A percentile compares a stretch with the other conserved stretches of the same genome.
Conservation (phyloP, 2,888 invertebrate genomes). For the Nycteola revayana region DNA sequence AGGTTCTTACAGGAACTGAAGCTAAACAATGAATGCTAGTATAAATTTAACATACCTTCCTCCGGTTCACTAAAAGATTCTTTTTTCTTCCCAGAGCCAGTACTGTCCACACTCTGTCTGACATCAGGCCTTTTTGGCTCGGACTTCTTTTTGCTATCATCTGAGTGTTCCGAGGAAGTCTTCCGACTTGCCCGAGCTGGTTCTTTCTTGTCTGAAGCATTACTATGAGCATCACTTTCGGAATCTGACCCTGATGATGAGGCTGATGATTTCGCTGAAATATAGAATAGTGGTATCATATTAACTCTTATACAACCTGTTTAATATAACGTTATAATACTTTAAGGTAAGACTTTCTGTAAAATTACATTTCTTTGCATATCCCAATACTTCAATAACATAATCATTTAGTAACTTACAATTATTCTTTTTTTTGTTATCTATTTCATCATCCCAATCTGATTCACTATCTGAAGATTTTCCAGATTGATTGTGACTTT, state of each 20-base stretch:
- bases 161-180: constrained; percentile 60
- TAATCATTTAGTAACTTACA: constrained; percentile 60
- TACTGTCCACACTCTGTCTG: constrained; percentile 67
- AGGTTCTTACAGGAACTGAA: too few species aligned
- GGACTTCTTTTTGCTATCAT: constrained; percentile 54
- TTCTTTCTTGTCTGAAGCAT: constrained; percentile 63
- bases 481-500: constrained; percentile 31
- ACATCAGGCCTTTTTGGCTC: constrained; percentile 62
- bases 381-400: too few species aligned
- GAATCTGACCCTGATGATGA: constrained; percentile 79
- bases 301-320: too few species aligned
- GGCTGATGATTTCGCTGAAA: constrained; percentile 60
- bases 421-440: constrained; percentile 58
- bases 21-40: too few species aligned
- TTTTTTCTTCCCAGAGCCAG: constrained; percentile 65
- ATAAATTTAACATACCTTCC: constrained; percentile 81
- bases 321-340: too few species aligned
- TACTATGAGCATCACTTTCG: constrained; percentile 63
- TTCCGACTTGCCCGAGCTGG: constrained; percentile 58
- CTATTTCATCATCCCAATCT: constrained; percentile 78
- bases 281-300: too few species aligned
- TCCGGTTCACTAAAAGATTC: constrained; percentile 88
- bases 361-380: too few species aligned
- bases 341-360: too few species aligned
- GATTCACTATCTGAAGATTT: constrained; percentile 83